phyloP scores from a whole-genome alignment of 1,140 invertebrate species.

The Drosophila busckii region DNA sequence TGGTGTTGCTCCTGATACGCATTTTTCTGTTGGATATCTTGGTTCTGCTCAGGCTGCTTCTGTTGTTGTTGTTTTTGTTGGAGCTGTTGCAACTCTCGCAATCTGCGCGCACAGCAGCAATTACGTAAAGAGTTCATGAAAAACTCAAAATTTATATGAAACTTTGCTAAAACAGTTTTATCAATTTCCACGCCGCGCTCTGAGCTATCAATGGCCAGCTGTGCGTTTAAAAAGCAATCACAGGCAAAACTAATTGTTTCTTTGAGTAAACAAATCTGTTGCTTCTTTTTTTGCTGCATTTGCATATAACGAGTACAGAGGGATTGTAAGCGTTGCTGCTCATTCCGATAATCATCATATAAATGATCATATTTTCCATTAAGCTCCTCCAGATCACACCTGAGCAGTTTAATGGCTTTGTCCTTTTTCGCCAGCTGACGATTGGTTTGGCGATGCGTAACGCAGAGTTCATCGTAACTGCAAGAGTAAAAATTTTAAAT shows the following conservation, averaged over 20 bases:
- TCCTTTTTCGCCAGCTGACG: constrained; percentile 59
- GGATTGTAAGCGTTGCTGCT: constrained; percentile 43
- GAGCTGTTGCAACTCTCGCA: constrained; percentile 29
- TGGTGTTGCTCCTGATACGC: no score
- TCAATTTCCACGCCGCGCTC: background rate
- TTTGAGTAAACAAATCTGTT: constrained; percentile 43
- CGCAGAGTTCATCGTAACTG: constrained; percentile 61
- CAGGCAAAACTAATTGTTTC: constrained; percentile 48
- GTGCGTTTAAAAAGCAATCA: constrained; percentile 56
- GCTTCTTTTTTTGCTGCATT: constrained; percentile 48
- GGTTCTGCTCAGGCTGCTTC: background rate
- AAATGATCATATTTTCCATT: constrained; percentile 58
- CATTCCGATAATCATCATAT: constrained; percentile 40
- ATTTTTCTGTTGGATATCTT: no score
- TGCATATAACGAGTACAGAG: constrained; percentile 45
- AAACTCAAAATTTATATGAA: constrained; percentile 37
- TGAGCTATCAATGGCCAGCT: constrained; percentile 38
- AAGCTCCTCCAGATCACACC: constrained; percentile 50
- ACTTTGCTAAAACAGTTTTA: constrained; percentile 16
- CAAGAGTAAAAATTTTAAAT: background rate
- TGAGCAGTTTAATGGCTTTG: constrained; percentile 36
- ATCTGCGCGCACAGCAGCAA: constrained; percentile 41
- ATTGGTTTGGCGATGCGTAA: constrained; percentile 55
- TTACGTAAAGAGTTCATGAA: constrained; percentile 44
- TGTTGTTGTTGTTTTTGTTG: constrained; percentile 1